Percentiles rank a stretch among this genome's conserved stretches.
These are phyloP conservation scores for Conus betulinus DNA, from an alignment of 1,140 invertebrate species.

Conservation along the genomic window DNA sequence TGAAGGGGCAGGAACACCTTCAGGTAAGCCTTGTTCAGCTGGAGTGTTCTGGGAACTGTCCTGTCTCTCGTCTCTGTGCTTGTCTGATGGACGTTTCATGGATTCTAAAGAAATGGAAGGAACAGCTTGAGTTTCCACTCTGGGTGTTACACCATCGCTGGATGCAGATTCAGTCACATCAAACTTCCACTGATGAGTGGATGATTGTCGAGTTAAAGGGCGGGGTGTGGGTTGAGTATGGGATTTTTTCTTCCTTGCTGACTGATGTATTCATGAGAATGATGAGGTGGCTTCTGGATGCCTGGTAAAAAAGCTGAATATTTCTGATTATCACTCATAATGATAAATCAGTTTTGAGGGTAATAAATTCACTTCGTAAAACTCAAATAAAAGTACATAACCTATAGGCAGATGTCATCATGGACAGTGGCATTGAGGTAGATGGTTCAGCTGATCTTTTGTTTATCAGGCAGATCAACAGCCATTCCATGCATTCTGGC, in stretches of 20 bases:
- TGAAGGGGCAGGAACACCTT: constrained; percentile 43
- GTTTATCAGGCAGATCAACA: no score
- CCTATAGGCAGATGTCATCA: no score
- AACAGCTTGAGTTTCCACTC: neutral
- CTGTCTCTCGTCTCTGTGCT: constrained; percentile 44
- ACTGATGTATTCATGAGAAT: neutral
- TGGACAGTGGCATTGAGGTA: no score
- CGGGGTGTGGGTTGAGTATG: neutral
- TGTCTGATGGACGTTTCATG: constrained; percentile 32
- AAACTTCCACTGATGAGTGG: constrained; percentile 30
- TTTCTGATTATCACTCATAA: neutral
- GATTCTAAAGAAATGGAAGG: neutral
- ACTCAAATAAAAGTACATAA: no score
- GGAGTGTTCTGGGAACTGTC: constrained; percentile 38
- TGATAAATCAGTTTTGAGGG: neutral
- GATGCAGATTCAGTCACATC: neutral
- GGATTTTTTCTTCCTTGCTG: neutral
- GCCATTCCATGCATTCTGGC: no score
- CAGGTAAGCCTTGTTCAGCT: constrained; percentile 40
- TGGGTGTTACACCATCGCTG: neutral
- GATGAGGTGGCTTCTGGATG: constrained; percentile 24
- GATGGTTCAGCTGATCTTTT: no score
- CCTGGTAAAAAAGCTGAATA: constrained; percentile 16
- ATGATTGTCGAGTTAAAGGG: neutral
- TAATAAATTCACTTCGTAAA: neutral